These are phyloP conservation scores for Centropus unirufus DNA, from an alignment of 2,113 vertebrate genomes.

Conservation along the genomic window DNA sequence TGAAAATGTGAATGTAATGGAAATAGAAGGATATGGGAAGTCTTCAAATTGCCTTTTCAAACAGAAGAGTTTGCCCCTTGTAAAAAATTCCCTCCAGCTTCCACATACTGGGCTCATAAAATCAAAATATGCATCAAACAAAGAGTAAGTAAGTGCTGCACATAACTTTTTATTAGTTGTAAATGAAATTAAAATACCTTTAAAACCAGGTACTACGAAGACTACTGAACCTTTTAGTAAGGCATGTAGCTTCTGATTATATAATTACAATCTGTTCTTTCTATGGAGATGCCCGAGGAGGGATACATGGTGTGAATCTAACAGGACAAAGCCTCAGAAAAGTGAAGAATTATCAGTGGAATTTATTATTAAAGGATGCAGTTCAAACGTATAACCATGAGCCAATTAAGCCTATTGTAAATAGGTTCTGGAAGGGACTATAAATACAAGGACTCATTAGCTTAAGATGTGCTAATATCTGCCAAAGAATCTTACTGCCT, in stretches of 20 bases:
- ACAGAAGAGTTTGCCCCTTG: neutral
- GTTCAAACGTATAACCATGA: neutral
- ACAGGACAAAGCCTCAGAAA: neutral
- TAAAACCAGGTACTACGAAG: neutral
- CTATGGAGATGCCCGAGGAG: neutral
- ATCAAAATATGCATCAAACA: neutral
- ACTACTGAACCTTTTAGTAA: neutral
- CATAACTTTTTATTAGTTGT: neutral
- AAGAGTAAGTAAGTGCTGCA: neutral
- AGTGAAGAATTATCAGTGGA: neutral
- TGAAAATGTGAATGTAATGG: neutral
- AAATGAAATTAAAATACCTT: neutral
- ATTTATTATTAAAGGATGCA: neutral
- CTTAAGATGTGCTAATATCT: constrained; percentile 5
- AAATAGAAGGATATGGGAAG: neutral
- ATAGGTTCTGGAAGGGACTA: constrained; percentile 1
- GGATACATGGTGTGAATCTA: neutral
- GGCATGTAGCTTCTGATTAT: neutral
- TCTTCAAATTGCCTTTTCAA: neutral
- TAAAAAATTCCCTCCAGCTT: neutral
- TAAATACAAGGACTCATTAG: constrained; percentile 15
- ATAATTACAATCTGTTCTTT: neutral
- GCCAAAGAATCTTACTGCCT: neutral
- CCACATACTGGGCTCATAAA: neutral
- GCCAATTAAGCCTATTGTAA: neutral